Evolutionary conservation across 2,113 vertebrate genomes (phyloP).

Genomic region (Entelurus aequoreus): DNA sequence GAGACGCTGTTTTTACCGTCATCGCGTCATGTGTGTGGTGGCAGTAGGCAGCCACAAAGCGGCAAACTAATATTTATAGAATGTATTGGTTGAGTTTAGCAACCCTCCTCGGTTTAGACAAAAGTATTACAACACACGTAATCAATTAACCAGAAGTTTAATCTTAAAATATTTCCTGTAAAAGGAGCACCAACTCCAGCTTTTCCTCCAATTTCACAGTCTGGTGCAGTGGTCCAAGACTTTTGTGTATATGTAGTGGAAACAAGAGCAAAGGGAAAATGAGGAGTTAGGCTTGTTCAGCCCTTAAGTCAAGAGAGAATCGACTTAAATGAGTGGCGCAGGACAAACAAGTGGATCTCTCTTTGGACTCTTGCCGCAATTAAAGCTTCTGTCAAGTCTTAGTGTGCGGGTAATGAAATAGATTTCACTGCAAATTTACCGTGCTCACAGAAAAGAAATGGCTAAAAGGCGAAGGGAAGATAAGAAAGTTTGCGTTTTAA

Average conservation of each 20-base stretch:
- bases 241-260: constrained; percentile 2
- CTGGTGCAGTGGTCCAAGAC: too few relatives aligned
- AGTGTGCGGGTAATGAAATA: constrained; percentile 23
- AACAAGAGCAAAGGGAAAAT: constrained; percentile 15
- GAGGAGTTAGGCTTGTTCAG: background rate
- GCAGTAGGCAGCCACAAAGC: constrained; percentile 19
- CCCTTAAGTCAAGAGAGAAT: constrained; percentile 2
- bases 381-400: constrained; percentile 15
- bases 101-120: background rate
- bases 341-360: constrained; percentile 9
- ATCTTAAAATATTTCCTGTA: too few relatives aligned
- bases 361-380: constrained; percentile 13
- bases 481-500: background rate
- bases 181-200: too few relatives aligned
- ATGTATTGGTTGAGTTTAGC: constrained; percentile 7
- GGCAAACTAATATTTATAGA: constrained; percentile 42
- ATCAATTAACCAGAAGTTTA: too few relatives aligned
- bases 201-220: too few relatives aligned
- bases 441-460: background rate
- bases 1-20: constrained; percentile 12
- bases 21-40: constrained; percentile 13
- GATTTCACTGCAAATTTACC: constrained; percentile 22
- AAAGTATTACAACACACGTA: too few relatives aligned
- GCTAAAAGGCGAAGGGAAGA: background rate
- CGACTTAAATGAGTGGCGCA: background rate